Evolutionary conservation across 2,888 invertebrate genomes (phyloP), one percentile per base, ranked within the genome.

Genomic region (Lamellibrachia satsuma): DNA sequence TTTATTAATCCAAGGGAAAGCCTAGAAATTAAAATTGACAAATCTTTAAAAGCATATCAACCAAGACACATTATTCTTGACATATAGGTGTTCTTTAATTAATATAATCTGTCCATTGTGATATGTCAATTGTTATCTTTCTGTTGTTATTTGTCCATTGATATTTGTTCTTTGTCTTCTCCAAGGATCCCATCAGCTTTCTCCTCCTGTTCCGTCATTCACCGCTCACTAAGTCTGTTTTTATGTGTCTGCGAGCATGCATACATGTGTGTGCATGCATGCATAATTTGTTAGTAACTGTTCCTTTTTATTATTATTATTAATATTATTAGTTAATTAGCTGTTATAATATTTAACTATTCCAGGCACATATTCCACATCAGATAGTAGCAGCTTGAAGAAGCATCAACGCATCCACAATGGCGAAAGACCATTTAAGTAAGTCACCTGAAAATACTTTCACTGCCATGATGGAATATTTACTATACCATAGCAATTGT

Each of bases 361-460:
- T 90, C 3, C 91, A 93, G 93, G 93, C 92, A 52, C 91, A 52
- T 96, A 96, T 93, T 95, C 96, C 22, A 95, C 97, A 11, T 96
- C 96, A 3, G 97, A 97, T 93, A 96, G 96, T 90, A 96, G 97
- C 57, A 96, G 96, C 94, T 95, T 97, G 90, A 96, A 96, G 93
- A 97, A 97, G 94, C 97, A 97, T 94, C 95, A 96, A 93, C 94
- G 96, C 52, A 96, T 96, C 39, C 97, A 97, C 96, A 98, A 96
- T 8, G 96, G 96, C 92, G 95, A 95, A 90, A 96, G 97, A 92
- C 97, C 97, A 1, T 97, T 97, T 95, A 96, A 97, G 97, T 97
- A 95, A 95, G 95, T 95, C 52, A 91, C 27, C 51, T 39, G 15
- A 91, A 55, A n/a, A 8, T 91, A 52, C 52, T n/a, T 6, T 22